Percentiles rank a stretch among this genome's conserved stretches.
phyloP scores from a whole-genome alignment of 2,888 invertebrate genomes.

The Poecilobothrus nobilitatus region DNA sequence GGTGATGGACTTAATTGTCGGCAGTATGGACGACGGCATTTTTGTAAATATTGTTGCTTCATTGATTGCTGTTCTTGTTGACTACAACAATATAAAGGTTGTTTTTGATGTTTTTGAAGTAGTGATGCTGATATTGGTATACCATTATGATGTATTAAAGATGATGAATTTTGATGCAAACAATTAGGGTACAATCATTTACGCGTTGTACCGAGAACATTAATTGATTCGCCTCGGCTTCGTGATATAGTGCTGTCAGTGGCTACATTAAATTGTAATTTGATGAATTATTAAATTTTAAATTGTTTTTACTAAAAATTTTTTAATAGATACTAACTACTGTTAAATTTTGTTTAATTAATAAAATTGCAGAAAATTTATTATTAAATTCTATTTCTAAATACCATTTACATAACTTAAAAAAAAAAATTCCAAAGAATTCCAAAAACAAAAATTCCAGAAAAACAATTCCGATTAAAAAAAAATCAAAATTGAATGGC shows the following conservation, averaged over 20 bases:
- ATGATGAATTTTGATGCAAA: slow-evolving; percentile 38
- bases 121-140: slow-evolving; percentile 9
- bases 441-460: no score
- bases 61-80: not conserved
- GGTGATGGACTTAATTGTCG: slow-evolving; percentile 2
- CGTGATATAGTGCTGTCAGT: slow-evolving; percentile 62
- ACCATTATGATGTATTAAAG: not conserved
- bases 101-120: not conserved
- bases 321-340: no score
- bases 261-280: slow-evolving; percentile 32
- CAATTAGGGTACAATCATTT: slow-evolving; percentile 46
- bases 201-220: slow-evolving; percentile 54
- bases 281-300: not conserved
- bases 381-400: no score
- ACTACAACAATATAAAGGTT: not conserved
- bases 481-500: no score
- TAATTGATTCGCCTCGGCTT: slow-evolving; percentile 74
- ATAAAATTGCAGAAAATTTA: no score
- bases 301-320: not conserved
- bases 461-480: no score
- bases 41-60: slow-evolving; percentile 7
- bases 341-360: no score
- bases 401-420: no score
- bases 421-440: no score
- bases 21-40: not conserved